Conservation (phyloP, 2,113 vertebrate species). For the Antechinus flavipes region DNA sequence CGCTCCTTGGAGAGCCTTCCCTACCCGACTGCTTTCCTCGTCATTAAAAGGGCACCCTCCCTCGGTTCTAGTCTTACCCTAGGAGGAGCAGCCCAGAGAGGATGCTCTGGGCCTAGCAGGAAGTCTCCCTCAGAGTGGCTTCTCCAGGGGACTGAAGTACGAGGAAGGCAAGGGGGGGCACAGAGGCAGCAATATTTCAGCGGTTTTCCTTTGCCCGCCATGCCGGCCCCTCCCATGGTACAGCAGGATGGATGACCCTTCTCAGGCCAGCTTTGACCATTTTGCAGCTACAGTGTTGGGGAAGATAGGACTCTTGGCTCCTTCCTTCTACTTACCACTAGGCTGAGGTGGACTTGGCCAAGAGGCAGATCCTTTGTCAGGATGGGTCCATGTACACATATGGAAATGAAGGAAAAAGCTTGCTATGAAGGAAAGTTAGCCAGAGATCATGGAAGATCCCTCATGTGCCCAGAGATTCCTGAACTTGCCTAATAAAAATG, state of each 20-base stretch:
- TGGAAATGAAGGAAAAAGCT: constrained; percentile 30
- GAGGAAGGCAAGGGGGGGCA: too few relatives aligned
- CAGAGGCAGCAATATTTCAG: neutral
- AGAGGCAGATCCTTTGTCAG: constrained; percentile 62
- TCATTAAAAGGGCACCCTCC: too few relatives aligned
- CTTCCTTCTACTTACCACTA: neutral
- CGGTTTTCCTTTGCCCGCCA: neutral
- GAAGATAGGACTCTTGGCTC: neutral
- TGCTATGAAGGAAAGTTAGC: neutral
- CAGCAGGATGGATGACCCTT: neutral
- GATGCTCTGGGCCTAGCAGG: neutral
- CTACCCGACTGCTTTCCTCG: neutral
- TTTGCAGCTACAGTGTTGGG: neutral
- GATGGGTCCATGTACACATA: constrained; percentile 56
- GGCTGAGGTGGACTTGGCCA: neutral
- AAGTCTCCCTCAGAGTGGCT: neutral
- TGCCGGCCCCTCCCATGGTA: neutral
- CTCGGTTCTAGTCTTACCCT: neutral
- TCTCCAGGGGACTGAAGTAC: neutral
- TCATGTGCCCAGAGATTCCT: constrained; percentile 51
- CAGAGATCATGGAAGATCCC: constrained; percentile 53
- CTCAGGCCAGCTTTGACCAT: neutral
- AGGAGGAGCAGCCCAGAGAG: neutral
- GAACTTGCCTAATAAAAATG: constrained; percentile 8
- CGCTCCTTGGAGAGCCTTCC: neutral